These are phyloP conservation scores for Anarsia innoxiella DNA, from an alignment of 2,888 invertebrate species.

Conservation along the genomic window DNA sequence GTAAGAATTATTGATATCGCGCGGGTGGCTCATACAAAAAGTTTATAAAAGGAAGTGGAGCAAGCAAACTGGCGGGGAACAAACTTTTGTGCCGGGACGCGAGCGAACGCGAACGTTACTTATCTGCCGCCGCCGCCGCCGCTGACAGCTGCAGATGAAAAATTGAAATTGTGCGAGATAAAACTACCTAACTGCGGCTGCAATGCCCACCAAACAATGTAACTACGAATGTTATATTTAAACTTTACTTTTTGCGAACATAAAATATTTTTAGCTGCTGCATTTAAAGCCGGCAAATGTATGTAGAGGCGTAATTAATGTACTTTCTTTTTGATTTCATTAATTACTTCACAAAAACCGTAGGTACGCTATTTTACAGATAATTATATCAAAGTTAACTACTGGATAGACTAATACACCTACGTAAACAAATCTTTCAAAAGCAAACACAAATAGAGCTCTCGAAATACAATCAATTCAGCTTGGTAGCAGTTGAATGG, in stretches of 20 bases:
- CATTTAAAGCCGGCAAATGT: slow-evolving; percentile 1
- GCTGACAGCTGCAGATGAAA: slow-evolving; percentile 75
- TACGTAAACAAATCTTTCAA: too few species aligned
- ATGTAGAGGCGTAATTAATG: too few species aligned
- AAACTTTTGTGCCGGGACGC: slow-evolving; percentile 64
- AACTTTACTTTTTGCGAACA: slow-evolving; percentile 16
- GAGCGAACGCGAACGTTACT: slow-evolving; percentile 65
- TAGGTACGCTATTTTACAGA: too few species aligned
- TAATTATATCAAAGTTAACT: too few species aligned
- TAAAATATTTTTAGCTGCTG: slow-evolving; percentile 7
- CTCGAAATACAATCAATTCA: slow-evolving; percentile 43
- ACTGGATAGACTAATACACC: too few species aligned
- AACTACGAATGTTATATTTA: slow-evolving; percentile 34
- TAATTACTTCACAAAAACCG: background rate
- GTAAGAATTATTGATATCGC: slow-evolving; percentile 69
- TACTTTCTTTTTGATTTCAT: background rate
- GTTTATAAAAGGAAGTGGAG: slow-evolving; percentile 70
- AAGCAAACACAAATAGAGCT: slow-evolving; percentile 4
- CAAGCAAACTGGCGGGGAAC: slow-evolving; percentile 66
- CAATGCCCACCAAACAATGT: slow-evolving; percentile 59
- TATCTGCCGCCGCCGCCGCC: slow-evolving; percentile 58
- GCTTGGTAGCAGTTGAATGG: slow-evolving; percentile 45
- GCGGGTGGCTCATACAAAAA: slow-evolving; percentile 60
- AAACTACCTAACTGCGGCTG: slow-evolving; percentile 69
- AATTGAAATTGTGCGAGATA: slow-evolving; percentile 75